Percentiles rank a stretch among this genome's conserved stretches.
Evolutionary conservation across 1,140 invertebrate genomes (phyloP).

Genomic region (Tetragnatha versicolor): DNA sequence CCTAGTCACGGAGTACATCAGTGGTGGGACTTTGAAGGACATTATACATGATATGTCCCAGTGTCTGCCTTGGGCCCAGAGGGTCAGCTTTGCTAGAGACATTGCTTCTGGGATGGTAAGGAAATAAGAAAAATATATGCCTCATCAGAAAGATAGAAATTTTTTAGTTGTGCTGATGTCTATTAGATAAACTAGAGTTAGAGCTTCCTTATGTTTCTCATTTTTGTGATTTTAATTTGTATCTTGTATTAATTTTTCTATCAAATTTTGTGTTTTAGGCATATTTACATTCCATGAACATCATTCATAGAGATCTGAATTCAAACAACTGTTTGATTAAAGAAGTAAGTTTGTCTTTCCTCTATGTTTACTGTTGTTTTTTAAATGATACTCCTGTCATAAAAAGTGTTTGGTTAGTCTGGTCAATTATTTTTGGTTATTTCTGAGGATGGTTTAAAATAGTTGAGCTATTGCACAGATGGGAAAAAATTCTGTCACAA

Average conservation of each 20-base stretch:
- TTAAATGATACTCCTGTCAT: slow-evolving; percentile 11
- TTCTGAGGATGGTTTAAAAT: too few species aligned
- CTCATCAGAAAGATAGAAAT: not conserved
- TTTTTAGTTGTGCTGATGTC: not conserved
- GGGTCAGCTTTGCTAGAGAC: slow-evolving; percentile 86
- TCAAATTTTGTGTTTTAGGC: slow-evolving; percentile 63
- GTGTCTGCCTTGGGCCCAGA: slow-evolving; percentile 79
- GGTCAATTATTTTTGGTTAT: too few species aligned
- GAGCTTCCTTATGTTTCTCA: too few species aligned
- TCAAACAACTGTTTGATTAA: slow-evolving; percentile 95
- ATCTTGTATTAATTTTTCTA: too few species aligned
- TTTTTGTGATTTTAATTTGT: too few species aligned
- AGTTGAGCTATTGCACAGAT: not conserved
- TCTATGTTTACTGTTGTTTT: not conserved
- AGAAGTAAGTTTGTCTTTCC: slow-evolving; percentile 68
- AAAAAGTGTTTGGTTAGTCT: too few species aligned
- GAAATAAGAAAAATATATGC: not conserved
- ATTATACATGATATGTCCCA: slow-evolving; percentile 77
- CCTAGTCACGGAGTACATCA: slow-evolving; percentile 89
- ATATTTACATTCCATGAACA: slow-evolving; percentile 91
- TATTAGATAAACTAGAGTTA: not conserved
- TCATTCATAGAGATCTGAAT: slow-evolving; percentile 95
- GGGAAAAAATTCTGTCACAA: not conserved
- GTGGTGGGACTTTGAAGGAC: slow-evolving; percentile 86
- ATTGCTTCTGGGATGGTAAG: slow-evolving; percentile 84